Conservation (phyloP, 2,797 vertebrate species). For the Anguilla anguilla region DNA sequence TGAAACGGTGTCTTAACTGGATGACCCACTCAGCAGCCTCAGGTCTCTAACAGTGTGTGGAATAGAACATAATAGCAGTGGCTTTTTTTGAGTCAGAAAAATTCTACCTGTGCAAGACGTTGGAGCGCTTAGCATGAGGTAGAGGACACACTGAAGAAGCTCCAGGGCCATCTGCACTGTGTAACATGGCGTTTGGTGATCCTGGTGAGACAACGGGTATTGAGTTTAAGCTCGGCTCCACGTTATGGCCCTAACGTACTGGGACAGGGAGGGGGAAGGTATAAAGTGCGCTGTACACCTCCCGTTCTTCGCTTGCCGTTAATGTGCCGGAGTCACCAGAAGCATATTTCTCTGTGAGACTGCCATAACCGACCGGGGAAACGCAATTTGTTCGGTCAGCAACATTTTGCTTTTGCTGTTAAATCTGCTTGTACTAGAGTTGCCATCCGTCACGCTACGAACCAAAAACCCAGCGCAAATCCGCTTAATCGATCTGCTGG, state of each 20-base stretch:
- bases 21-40: neutral
- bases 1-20: neutral
- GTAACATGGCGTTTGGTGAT: neutral
- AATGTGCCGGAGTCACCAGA: neutral
- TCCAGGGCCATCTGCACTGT: neutral
- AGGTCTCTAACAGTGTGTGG: neutral
- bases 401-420: neutral
- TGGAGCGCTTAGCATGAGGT: neutral
- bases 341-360: neutral
- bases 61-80: neutral
- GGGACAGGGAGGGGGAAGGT: neutral
- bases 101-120: neutral
- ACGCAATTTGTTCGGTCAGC: neutral
- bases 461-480: neutral
- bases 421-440: neutral
- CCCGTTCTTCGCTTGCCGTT: neutral
- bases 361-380: neutral
- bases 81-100: neutral
- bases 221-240: neutral
- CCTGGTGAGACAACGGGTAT: neutral
- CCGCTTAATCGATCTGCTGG: constrained; percentile 39
- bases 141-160: neutral
- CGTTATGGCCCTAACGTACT: neutral
- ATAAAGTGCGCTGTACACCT: neutral
- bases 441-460: neutral